These are phyloP conservation scores for Ips nitidus DNA, from an alignment of 1,140 invertebrate species.

Conservation along the genomic window DNA sequence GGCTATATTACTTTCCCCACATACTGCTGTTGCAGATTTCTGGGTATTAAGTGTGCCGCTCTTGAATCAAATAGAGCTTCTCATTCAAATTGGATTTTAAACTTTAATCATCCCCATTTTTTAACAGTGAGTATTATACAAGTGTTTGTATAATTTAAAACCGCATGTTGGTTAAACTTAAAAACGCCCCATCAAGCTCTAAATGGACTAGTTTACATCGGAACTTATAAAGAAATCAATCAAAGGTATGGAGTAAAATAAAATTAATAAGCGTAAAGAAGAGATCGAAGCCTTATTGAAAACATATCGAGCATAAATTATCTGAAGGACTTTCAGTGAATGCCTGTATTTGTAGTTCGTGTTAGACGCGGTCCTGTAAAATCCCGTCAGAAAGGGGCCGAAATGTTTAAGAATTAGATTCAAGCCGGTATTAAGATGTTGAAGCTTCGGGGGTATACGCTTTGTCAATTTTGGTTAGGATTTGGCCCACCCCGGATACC, in stretches of 20 bases:
- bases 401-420: constrained; percentile 19
- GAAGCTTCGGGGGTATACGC: constrained; percentile 11
- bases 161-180: too few species aligned
- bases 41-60: constrained; percentile 7
- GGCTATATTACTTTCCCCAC: constrained; percentile 7
- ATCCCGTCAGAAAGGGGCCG: constrained; percentile 16
- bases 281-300: constrained; percentile 9
- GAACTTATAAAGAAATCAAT: neutral
- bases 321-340: constrained; percentile 17
- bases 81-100: neutral
- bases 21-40: constrained; percentile 4
- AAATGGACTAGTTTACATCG: neutral
- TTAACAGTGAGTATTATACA: too few species aligned
- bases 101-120: neutral
- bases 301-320: constrained; percentile 29
- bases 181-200: too few species aligned
- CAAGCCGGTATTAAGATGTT: constrained; percentile 12
- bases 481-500: too few species aligned
- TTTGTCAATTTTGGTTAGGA: constrained; percentile 17
- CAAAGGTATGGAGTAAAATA: neutral
- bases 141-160: too few species aligned
- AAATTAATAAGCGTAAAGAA: constrained; percentile 18
- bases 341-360: constrained; percentile 24
- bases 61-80: neutral
- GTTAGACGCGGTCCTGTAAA: constrained; percentile 26